Evolutionary conservation across 2,888 invertebrate genomes (phyloP), one percentile per base, ranked within the genome.

Genomic region (Aromia moschata): DNA sequence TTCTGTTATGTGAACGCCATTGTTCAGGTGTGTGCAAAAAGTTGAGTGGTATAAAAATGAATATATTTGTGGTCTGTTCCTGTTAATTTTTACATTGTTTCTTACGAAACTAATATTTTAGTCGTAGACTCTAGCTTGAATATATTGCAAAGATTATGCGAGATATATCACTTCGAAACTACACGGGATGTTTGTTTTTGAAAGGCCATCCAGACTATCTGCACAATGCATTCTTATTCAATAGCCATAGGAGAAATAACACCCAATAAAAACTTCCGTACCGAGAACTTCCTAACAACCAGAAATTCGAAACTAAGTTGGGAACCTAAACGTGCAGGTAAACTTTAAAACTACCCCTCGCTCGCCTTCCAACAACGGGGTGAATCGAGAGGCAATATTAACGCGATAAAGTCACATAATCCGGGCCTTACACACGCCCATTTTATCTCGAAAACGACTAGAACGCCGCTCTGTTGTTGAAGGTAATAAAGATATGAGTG

Each of bases 291-390:
- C 9, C 7, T 31, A 54, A 54, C 53, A n/a, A n/a, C 44, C 36
- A 36, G 12, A 33, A 33, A 54, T 45, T 33, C 46, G 15, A 30
- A 55, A 55, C 55, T 55, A 16, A 36, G 30, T 54, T 46, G 1
- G 33, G 31, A 38, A 25, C 38, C 38, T 25, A 49, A 38, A 11
- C 40, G 33, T 55, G 55, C 36, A 33, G 17, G 46, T 55, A 55
- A 54, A 55, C 55, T 55, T 38, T 41, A 40, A 30, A 55, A 38
- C 25, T 55, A 54, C 54, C 43, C 20, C 2, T 33, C 17, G 2
- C 46, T 18, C 10, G 17, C 25, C 25, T 25, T 25, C 25, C 25
- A n/a, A 20, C n/a, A n/a, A 11, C 44, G n/a, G 25, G 20, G 14
- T 14, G 31, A 46, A 30, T n/a, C n/a, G 33, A 46, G n/a, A 25